phyloP scores from a whole-genome alignment of 2,888 invertebrate species.

The Ennomos fuscantarius region DNA sequence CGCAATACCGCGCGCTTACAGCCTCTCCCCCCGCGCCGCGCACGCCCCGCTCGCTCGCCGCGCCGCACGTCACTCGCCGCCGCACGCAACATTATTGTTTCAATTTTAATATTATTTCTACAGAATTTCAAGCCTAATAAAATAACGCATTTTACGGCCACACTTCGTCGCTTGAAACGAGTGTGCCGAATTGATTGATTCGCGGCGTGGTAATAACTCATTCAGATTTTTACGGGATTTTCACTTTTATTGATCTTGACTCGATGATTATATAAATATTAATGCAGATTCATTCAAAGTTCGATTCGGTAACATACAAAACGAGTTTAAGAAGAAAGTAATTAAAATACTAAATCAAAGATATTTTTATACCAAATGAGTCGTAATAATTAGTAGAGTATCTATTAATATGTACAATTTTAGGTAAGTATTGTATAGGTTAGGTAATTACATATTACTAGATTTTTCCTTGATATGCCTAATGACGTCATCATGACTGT shows the following conservation, averaged over 20 bases:
- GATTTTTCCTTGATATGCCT: background rate
- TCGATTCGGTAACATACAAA: no score
- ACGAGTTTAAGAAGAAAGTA: no score
- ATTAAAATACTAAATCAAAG: no score
- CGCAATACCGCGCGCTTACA: slow-evolving; percentile 73
- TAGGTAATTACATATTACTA: background rate
- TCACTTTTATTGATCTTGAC: slow-evolving; percentile 12
- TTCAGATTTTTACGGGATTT: slow-evolving; percentile 13
- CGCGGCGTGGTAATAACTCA: slow-evolving; percentile 4
- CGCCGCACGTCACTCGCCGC: slow-evolving; percentile 57
- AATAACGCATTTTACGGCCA: slow-evolving; percentile 43
- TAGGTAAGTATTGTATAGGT: background rate
- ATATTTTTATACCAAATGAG: no score
- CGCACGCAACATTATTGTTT: slow-evolving; percentile 63
- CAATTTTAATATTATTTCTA: slow-evolving; percentile 54
- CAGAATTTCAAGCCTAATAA: slow-evolving; percentile 49
- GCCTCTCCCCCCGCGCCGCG: slow-evolving; percentile 44
- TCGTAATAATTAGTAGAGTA: no score
- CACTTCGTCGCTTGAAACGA: slow-evolving; percentile 35
- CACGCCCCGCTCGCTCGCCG: slow-evolving; percentile 42
- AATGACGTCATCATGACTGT: background rate
- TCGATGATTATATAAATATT: slow-evolving; percentile 4
- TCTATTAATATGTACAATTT: no score
- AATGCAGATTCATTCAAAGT: background rate
- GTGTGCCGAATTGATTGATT: slow-evolving; percentile 39